Evolutionary conservation across 35 echinoderm and acorn worm genomes (phyloP), one percentile per base, ranked within the genome.

Genomic region (Stichopus chloronotus): DNA sequence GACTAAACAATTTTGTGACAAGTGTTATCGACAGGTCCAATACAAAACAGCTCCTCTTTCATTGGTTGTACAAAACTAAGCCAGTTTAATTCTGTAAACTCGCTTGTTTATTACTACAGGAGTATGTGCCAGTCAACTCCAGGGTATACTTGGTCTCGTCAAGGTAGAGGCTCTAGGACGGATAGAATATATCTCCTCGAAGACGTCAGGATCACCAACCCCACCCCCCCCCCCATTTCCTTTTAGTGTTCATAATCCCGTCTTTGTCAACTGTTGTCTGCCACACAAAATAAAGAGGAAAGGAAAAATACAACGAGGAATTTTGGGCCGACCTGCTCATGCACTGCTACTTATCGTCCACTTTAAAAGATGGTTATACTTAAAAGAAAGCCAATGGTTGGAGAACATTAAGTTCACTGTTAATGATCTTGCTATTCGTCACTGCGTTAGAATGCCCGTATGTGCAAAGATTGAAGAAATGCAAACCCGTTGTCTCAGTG

Each of bases 1-100:
- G 87, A 89, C 21, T 89, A n/a, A n/a, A 71, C 55, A 89, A 89
- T 54, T 88, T 57, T 71, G 8, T 68, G 3, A 63, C 30, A 4
- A 5, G 7, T 69, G 11, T 10, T 3, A 21, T 54, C 0, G 60
- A 89, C 43, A 19, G 87, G 10, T 89, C 87, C 2, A 21, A 60
- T 55, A 9, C 25, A 14, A 4, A 88, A 88, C 52, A 89, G 59
- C 5, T 53, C 60, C 14, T 63, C 12, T 63, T 89, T 89, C 22
- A 21, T 60, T 8, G 87, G 87, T 8, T 7, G 87, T n/a, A 60
- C n/a, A 5, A 59, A 89, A 14, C n/a, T 88, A 7, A 19, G 6
- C 4, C 3, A 17, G 24, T 89, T 89, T 16, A 12, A 52, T 5
- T 4, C 6, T 9, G 60, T 24, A 9, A 14, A 5, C 25, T 6